Conservation (phyloP, 2,797 vertebrate genomes). For the Malurus leucopterus region DNA sequence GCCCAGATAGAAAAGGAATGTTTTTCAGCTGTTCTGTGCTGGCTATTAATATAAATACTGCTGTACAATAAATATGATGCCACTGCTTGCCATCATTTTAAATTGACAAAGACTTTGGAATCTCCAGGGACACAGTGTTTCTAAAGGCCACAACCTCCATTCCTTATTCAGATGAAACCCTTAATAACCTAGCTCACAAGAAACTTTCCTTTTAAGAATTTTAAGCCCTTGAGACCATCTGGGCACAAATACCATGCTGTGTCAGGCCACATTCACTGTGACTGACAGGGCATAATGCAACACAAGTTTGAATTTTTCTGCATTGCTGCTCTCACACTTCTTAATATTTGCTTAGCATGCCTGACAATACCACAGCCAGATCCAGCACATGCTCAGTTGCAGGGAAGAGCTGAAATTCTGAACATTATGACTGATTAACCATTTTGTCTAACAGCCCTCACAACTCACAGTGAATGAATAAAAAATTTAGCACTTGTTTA, state of each 20-base stretch:
- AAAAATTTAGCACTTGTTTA: neutral
- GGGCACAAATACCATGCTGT: slow-evolving; percentile 9
- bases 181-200: slow-evolving; percentile 1
- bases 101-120: neutral
- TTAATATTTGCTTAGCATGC: neutral
- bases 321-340: slow-evolving; percentile 6
- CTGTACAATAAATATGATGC: slow-evolving; percentile 20
- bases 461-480: neutral
- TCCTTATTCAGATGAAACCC: slow-evolving; percentile 13
- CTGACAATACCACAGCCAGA: neutral
- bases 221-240: slow-evolving; percentile 22
- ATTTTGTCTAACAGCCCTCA: neutral
- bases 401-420: neutral
- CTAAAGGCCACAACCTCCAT: neutral
- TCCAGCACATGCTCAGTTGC: neutral
- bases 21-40: slow-evolving; percentile 42
- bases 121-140: neutral
- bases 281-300: slow-evolving; percentile 27
- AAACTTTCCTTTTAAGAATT: slow-evolving; percentile 28
- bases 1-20: slow-evolving; percentile 41
- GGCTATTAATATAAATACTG: slow-evolving; percentile 36
- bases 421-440: neutral
- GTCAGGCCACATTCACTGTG: slow-evolving; percentile 18
- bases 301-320: slow-evolving; percentile 19
- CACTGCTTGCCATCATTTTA: slow-evolving; percentile 5